Evolutionary conservation across 2,797 vertebrate genomes (phyloP), one percentile per base, ranked within the genome.

Genomic region (Neosilurus hyrtlii): DNA sequence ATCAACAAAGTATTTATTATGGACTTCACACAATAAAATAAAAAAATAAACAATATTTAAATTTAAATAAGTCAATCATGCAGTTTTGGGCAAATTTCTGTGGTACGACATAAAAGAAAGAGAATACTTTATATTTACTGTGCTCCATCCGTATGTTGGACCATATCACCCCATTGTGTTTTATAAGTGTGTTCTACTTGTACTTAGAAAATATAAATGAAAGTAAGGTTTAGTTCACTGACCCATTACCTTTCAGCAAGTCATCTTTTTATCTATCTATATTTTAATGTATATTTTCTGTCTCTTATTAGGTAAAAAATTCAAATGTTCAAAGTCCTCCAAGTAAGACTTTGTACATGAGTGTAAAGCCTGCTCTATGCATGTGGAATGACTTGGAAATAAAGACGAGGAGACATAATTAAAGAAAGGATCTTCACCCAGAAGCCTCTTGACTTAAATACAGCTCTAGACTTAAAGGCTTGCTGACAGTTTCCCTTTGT

Each of bases 221-320:
- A 49, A 70, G 35, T 14, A 70, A 14, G 6, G 24, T 12, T 43
- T 1, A 43, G 16, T 4, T 68, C 35, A 43, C 12, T 71, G 43
- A 10, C 14, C 43, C 12, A 7, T 71, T 20, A 8, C 5, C n/a
- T 71, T 70, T 70, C 20, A 84, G 82, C 68, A 30, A 24, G 76
- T 83, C 88, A 30, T 57, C 12, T 12, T 56, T 71, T 20, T 59
- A 75, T 79, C 90, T 88, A 85, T 62, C 37, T 75, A 43, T 77
- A 83, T 89, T 77, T 43, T 10, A 88, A 15, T 59, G 20, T 74
- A 43, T 6, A 43, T 86, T 84, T 91, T 82, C 90, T 94, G 90
- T 90, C 85, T 88, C 88, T 89, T 91, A 94, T 93, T 30, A 95
- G 95, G 95, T 93, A 95, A 95, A 92, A 95, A 95, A 93, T 90